These are phyloP conservation scores for Botrylloides violaceus DNA, from an alignment of 23 tunicate genomes.

Conservation along the genomic window DNA sequence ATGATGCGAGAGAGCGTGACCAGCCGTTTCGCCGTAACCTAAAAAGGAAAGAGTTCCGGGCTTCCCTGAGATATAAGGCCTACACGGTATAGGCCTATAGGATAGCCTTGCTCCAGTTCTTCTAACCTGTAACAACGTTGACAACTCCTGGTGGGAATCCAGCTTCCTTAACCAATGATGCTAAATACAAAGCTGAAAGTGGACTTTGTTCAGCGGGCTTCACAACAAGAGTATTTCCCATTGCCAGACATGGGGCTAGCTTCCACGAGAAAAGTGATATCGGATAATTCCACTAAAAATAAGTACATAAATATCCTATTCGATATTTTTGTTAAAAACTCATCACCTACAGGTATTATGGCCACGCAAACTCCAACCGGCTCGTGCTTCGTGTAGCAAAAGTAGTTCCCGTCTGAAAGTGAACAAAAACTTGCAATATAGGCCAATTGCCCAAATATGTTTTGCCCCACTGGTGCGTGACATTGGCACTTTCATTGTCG, in stretches of 20 bases:
- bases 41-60: too few species aligned
- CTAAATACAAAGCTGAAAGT: conserved; percentile 39
- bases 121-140: conserved; percentile 40
- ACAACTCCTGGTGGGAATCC: conserved; percentile 69
- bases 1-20: conserved; percentile 29
- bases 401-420: conserved; percentile 58
- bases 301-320: background rate
- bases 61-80: too few species aligned
- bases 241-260: conserved; percentile 40
- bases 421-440: background rate
- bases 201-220: conserved; percentile 55
- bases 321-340: background rate
- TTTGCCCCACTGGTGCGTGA: too few species aligned
- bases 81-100: too few species aligned
- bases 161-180: conserved; percentile 43
- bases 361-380: conserved; percentile 95
- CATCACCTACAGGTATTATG: conserved; percentile 72
- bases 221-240: conserved; percentile 35
- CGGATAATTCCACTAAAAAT: conserved; percentile 44
- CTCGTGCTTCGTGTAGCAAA: conserved; percentile 74
- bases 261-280: conserved; percentile 35
- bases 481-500: too few species aligned
- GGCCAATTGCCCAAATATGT: background rate
- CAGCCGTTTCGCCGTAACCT: conserved; percentile 43
- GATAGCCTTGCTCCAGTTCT: background rate